phyloP scores from a whole-genome alignment of 2,888 invertebrate genomes.

The Sarcophaga rosellei region DNA sequence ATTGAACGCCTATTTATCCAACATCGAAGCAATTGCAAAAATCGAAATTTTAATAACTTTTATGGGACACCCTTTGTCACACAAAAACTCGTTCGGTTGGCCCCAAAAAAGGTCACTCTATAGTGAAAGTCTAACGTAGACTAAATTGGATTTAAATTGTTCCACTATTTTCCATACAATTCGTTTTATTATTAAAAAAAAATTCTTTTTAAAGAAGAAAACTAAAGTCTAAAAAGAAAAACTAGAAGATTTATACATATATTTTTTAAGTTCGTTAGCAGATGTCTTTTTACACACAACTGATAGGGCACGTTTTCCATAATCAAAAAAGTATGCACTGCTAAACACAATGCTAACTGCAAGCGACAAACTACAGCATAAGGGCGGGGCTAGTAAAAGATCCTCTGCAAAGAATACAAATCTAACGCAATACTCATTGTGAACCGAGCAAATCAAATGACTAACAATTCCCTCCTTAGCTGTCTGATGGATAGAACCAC shows the following conservation, averaged over 20 bases:
- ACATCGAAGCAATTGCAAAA: too few species aligned
- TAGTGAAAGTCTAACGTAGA: conserved; percentile 7
- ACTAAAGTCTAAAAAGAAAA: background rate
- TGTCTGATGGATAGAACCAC: too few species aligned
- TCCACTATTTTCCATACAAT: background rate
- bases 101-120: background rate
- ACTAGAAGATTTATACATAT: background rate
- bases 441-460: too few species aligned
- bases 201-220: background rate
- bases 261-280: background rate
- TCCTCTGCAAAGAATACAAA: too few species aligned
- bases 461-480: too few species aligned
- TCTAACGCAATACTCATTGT: too few species aligned
- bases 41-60: too few species aligned
- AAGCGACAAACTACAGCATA: background rate
- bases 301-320: conserved; percentile 49
- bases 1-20: too few species aligned
- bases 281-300: conserved; percentile 18
- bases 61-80: background rate
- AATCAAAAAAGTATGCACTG: background rate
- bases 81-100: background rate
- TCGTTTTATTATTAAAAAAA: background rate
- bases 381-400: too few species aligned
- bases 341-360: background rate
- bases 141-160: conserved; percentile 40